phyloP scores from a whole-genome alignment of 1,140 invertebrate species.

The Pseudomyrmex cubaensis region DNA sequence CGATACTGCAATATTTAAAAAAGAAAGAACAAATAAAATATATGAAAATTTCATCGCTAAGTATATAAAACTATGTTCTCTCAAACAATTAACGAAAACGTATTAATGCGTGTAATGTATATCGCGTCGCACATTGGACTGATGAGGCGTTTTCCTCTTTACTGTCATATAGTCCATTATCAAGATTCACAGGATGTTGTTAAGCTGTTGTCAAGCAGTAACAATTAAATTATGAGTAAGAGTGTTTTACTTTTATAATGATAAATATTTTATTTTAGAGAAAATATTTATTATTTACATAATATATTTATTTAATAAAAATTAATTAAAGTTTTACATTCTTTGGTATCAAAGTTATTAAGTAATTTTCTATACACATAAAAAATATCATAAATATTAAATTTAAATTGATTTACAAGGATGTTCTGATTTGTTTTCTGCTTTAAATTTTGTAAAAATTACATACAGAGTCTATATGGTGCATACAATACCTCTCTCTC shows the following conservation, averaged over 20 bases:
- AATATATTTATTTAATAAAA: no score
- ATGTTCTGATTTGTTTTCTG: neutral
- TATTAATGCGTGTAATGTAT: neutral
- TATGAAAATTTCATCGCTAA: constrained; percentile 22
- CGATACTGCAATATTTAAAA: neutral
- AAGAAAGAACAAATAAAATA: neutral
- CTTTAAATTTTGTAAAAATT: neutral
- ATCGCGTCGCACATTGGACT: constrained; percentile 6
- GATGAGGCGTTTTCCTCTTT: constrained; percentile 20
- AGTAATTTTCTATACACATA: neutral
- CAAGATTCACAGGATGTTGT: constrained; percentile 33
- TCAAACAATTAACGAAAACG: neutral
- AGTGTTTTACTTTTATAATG: neutral
- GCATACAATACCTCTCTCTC: no score
- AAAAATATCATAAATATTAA: neutral
- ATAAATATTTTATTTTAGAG: neutral
- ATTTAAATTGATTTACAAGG: constrained; percentile 1
- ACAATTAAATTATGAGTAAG: constrained; percentile 4
- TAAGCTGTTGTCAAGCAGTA: constrained; percentile 8
- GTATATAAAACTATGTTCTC: constrained; percentile 11
- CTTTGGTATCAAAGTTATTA: no score
- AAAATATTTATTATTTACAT: constrained; percentile 7
- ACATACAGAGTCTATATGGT: neutral
- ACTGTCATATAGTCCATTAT: constrained; percentile 6
- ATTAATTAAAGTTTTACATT: no score